Base-by-base conservation (phyloP, 2,888 invertebrate genomes). In the Molanna angustata region DNA sequence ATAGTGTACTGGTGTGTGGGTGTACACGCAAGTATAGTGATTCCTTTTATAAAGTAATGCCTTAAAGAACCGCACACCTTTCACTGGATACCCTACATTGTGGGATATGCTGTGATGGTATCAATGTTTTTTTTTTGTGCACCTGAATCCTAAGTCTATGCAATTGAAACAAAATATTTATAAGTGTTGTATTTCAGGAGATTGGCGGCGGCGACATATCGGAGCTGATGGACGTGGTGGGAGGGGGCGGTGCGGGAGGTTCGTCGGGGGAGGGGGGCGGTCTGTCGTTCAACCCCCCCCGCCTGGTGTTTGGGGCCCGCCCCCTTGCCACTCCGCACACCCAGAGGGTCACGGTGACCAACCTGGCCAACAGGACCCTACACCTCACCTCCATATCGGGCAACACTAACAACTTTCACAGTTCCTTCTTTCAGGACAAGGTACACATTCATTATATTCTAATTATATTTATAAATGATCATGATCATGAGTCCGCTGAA, bases 391-490 rank as follows among this genome's bases (percentile, higher is more conserved):
- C 95, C 61, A 93, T 97, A 67, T 93, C 94, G 61, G 95, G 95
- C 65, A 92, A 87, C 71, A 93, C 94, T 63, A 87, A 90, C 27
- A 91, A 94, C 77, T 97, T 97, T 79, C 94, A 97, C 73, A 94
- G 95, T 66, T 95, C 96, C 61, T 96, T 97, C 80, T 96, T 96
- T 73, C 89, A 94, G 67, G 86, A 94, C 66, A 94, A 94, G 84
- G 94, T 95, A 70, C 73, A 71, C n/a, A 22, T 11, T 2, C 2
- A 11, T n/a, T n/a, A n/a, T n/a, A n/a, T n/a, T n/a, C n/a, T n/a
- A n/a, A n/a, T n/a, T n/a, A n/a, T n/a, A n/a, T n/a, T n/a, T 27
- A 9, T 27, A 27, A 27, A 27, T 7, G 27, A 9, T 9, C 6
- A 9, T 7, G 27, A 27, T 27, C 27, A 7, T 9, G n/a, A n/a